phyloP scores from a whole-genome alignment of 2,888 invertebrate species.

The Leucophora obtusa region DNA sequence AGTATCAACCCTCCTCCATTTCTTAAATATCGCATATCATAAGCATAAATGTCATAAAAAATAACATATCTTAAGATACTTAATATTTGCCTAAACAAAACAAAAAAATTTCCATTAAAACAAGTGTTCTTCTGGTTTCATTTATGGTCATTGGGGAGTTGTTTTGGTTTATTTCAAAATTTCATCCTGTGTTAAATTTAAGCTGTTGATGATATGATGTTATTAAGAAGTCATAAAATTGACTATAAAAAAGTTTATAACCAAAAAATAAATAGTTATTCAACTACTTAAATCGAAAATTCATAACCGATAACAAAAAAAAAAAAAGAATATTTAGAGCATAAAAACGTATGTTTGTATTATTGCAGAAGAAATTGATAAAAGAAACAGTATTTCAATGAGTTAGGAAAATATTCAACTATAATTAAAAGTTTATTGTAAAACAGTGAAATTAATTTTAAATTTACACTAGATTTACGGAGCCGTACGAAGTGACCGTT shows the following conservation, averaged over 20 bases:
- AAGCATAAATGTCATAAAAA: slow-evolving; percentile 66
- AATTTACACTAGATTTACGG: no score
- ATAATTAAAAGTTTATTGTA: no score
- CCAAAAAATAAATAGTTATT: neutral
- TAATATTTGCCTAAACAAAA: slow-evolving; percentile 41
- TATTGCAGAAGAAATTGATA: no score
- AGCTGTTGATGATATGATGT: slow-evolving; percentile 64
- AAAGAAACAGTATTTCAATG: no score
- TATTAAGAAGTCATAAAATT: slow-evolving; percentile 64
- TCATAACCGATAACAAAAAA: slow-evolving; percentile 36
- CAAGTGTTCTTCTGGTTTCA: slow-evolving; percentile 55
- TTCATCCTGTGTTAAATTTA: slow-evolving; percentile 39
- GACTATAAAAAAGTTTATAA: slow-evolving; percentile 29
- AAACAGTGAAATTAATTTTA: no score
- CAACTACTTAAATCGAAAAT: slow-evolving; percentile 13
- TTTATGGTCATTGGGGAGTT: slow-evolving; percentile 63
- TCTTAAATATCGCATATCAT: slow-evolving; percentile 60
- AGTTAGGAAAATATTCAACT: no score
- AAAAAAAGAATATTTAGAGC: neutral
- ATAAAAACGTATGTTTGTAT: no score
- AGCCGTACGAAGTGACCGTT: no score
- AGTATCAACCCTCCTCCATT: slow-evolving; percentile 42
- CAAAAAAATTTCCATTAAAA: slow-evolving; percentile 46
- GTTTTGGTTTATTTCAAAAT: slow-evolving; percentile 22
- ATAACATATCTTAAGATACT: slow-evolving; percentile 57